These are phyloP conservation scores for Polydrusus cervinus DNA, from an alignment of 2,888 invertebrate genomes.

Conservation along the genomic window DNA sequence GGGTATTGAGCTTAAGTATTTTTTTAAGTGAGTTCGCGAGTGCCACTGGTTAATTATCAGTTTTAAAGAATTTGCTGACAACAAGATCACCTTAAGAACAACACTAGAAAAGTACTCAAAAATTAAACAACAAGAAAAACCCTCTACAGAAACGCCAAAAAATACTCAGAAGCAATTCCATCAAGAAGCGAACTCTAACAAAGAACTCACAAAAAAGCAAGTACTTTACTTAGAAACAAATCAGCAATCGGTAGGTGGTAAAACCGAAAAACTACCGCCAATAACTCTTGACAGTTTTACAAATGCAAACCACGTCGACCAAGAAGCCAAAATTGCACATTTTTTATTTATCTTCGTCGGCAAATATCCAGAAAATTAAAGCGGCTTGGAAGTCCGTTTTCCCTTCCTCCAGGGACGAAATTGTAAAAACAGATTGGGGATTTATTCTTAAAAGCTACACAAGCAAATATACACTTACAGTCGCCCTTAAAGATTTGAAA, in stretches of 20 bases:
- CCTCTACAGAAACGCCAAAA: no score
- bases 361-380: not conserved
- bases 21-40: no score
- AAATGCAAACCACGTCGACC: constrained; percentile 3
- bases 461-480: not conserved
- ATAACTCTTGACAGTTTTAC: not conserved
- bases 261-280: not conserved
- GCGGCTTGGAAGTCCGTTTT: constrained; percentile 3
- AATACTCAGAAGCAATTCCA: no score
- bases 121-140: no score
- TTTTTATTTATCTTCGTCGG: constrained; percentile 4
- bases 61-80: no score
- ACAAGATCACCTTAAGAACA: no score
- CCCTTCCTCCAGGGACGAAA: not conserved
- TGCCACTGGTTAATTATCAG: no score
- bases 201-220: no score
- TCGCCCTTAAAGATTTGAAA: not conserved
- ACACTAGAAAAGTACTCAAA: no score
- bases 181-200: no score
- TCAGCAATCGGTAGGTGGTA: not conserved
- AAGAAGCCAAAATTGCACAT: not conserved
- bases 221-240: no score
- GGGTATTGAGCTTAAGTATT: no score
- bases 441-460: constrained; percentile 5
- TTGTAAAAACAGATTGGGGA: constrained; percentile 7